Evolutionary conservation across 2,113 vertebrate genomes (phyloP).

Genomic region (Piaya cayana): DNA sequence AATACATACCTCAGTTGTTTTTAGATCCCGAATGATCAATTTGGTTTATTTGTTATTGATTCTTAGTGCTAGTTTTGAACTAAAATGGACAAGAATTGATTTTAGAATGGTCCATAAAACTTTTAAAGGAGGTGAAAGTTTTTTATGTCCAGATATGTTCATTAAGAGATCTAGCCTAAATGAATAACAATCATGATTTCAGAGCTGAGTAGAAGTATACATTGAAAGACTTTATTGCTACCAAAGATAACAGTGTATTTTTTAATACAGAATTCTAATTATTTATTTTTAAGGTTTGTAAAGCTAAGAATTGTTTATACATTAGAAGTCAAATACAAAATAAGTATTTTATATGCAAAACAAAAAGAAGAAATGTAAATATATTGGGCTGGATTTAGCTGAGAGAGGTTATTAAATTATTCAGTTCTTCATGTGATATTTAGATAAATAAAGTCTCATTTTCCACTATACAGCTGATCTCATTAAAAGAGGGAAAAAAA

Average conservation of each 20-base stretch:
- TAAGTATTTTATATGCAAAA: constrained; percentile 16
- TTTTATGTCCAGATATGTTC: neutral
- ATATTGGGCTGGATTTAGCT: constrained; percentile 27
- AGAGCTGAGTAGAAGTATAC: neutral
- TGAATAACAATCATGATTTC: neutral
- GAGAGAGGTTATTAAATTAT: constrained; percentile 62
- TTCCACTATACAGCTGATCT: constrained; percentile 54
- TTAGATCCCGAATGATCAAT: neutral
- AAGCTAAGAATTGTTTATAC: constrained; percentile 31
- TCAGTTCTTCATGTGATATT: constrained; percentile 65
- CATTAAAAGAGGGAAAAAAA: constrained; percentile 17
- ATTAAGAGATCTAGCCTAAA: neutral
- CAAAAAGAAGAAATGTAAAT: neutral
- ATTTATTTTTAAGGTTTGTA: constrained; percentile 36
- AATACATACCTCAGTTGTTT: neutral
- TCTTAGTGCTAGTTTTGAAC: neutral
- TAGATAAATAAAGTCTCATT: constrained; percentile 67
- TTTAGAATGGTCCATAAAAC: neutral
- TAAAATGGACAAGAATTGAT: neutral
- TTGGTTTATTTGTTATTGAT: neutral
- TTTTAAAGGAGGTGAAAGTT: neutral
- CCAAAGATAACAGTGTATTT: neutral
- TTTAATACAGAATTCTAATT: neutral
- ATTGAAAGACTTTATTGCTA: neutral
- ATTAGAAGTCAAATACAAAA: constrained; percentile 29